phyloP scores from a whole-genome alignment of 2,797 vertebrate genomes.

The Columba guinea region DNA sequence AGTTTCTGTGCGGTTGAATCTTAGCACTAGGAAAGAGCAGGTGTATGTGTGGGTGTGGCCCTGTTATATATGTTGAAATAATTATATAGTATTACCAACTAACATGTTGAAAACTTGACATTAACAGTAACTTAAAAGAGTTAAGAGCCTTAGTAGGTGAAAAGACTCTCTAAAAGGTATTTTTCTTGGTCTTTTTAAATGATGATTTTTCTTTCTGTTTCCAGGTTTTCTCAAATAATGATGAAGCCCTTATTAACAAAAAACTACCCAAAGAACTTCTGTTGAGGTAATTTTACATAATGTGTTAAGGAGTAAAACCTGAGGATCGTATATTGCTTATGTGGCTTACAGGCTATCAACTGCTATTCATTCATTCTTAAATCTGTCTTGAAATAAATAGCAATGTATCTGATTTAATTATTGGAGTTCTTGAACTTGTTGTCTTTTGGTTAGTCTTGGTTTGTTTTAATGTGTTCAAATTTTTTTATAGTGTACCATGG shows the following conservation, averaged over 20 bases:
- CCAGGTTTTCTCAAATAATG: conserved; percentile 94
- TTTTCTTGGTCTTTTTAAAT: conserved; percentile 4
- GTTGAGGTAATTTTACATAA: conserved; percentile 84
- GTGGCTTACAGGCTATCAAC: neutral
- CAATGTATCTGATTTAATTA: conserved; percentile 19
- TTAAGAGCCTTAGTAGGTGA: neutral
- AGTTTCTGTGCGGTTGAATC: neutral
- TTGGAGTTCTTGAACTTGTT: conserved; percentile 49
- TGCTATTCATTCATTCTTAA: conserved; percentile 6
- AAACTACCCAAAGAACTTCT: conserved; percentile 98
- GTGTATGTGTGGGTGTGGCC: neutral
- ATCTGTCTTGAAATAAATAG: conserved; percentile 27
- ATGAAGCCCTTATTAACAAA: conserved; percentile 97
- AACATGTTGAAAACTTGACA: neutral
- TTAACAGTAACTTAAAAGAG: neutral
- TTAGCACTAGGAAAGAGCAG: neutral
- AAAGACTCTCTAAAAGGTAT: neutral
- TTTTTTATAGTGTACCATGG: neutral
- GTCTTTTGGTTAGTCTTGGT: conserved; percentile 49
- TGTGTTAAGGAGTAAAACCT: neutral
- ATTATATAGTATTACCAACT: neutral
- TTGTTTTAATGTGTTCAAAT: conserved; percentile 22
- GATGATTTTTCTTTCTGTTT: neutral
- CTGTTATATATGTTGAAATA: neutral
- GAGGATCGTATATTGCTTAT: neutral